Percentiles rank a stretch among this genome's conserved stretches.
phyloP scores from a whole-genome alignment of 2,797 vertebrate genomes.

The Astyanax mexicanus region DNA sequence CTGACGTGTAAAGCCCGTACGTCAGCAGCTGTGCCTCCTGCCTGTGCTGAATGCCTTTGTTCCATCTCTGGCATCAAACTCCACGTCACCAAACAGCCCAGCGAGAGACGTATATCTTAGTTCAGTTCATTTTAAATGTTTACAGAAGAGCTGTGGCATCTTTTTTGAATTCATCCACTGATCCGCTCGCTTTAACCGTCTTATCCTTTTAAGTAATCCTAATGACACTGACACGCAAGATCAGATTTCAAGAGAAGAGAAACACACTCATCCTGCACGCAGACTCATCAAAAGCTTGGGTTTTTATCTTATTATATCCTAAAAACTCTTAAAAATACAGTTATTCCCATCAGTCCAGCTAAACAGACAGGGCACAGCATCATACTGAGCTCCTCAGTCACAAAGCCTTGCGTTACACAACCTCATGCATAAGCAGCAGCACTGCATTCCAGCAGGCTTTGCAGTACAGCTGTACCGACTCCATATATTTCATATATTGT shows the following conservation, averaged over 20 bases:
- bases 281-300: background rate
- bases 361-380: background rate
- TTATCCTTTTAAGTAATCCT: background rate
- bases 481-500: too few species aligned
- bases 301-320: background rate
- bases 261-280: background rate
- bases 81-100: background rate
- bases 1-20: background rate
- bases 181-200: background rate
- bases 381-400: background rate
- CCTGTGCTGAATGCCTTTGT: background rate
- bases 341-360: background rate
- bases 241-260: background rate
- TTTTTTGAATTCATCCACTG: background rate
- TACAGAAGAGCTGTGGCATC: background rate
- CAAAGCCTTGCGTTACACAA: constrained; percentile 29
- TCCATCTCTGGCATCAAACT: background rate
- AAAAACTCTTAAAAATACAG: background rate
- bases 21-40: background rate
- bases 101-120: background rate
- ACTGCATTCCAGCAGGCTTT: background rate
- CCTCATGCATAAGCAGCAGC: constrained; percentile 20
- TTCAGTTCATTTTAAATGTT: background rate
- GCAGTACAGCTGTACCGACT: constrained; percentile 20
- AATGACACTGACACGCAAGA: background rate